phyloP scores from a whole-genome alignment of 1,140 invertebrate genomes.

The Trichonephila clavata region DNA sequence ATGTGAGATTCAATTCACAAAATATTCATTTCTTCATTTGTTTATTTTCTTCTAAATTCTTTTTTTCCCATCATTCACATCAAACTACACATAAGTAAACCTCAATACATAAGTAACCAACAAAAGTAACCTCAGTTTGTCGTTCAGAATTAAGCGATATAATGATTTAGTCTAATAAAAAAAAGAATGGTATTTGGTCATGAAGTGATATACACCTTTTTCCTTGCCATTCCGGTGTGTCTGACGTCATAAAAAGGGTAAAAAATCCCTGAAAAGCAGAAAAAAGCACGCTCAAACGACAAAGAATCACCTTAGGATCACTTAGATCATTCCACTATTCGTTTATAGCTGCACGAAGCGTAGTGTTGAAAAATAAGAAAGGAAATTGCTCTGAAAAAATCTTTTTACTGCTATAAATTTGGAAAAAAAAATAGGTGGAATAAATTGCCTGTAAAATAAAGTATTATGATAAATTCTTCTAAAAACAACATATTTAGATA shows the following conservation, averaged over 20 bases:
- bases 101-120: no score
- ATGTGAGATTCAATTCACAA: no score
- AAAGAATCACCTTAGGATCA: not conserved
- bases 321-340: not conserved
- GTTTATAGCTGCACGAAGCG: not conserved
- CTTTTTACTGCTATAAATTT: not conserved
- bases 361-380: not conserved
- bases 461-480: no score
- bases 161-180: not conserved
- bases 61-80: no score
- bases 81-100: no score
- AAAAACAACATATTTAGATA: no score
- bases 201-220: constrained; percentile 19
- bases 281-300: not conserved
- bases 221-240: not conserved
- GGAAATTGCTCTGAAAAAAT: not conserved
- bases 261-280: not conserved
- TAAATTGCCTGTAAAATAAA: no score
- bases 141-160: no score
- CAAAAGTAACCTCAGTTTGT: no score
- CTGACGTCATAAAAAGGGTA: not conserved
- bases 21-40: no score
- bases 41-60: no score
- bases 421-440: no score
- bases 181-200: not conserved